Evolutionary conservation across 1,140 invertebrate species (phyloP).

Genomic region (Drosophila ironensis): DNA sequence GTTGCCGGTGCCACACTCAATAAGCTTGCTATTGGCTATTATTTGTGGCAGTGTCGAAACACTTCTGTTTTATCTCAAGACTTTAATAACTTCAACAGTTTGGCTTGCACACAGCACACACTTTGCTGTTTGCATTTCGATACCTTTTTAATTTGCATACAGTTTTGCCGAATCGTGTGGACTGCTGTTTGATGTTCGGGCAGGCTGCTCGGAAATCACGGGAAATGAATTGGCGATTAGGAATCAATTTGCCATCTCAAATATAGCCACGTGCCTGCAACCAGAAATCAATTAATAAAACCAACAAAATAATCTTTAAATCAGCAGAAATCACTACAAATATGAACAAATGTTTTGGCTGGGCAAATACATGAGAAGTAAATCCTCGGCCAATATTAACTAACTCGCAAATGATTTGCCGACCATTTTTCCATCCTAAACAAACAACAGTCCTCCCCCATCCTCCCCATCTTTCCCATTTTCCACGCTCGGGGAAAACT

Average conservation of each 20-base stretch:
- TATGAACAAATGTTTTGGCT: conserved; percentile 39
- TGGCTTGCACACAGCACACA: too few species aligned
- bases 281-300: conserved; percentile 37
- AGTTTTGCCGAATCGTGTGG: too few species aligned
- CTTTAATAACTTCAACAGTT: too few species aligned
- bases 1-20: too few species aligned
- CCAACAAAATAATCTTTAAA: conserved; percentile 18
- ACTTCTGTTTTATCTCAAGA: too few species aligned
- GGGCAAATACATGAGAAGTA: conserved; percentile 38
- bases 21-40: too few species aligned
- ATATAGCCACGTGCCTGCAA: background rate
- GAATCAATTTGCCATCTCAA: background rate
- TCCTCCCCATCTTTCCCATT: background rate
- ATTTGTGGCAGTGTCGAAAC: too few species aligned
- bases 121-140: too few species aligned
- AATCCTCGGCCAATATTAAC: conserved; percentile 43
- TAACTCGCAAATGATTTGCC: conserved; percentile 39
- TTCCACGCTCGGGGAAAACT: conserved; percentile 14
- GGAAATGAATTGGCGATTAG: background rate
- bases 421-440: conserved; percentile 39
- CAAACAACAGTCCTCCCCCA: conserved; percentile 17
- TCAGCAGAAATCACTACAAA: conserved; percentile 34
- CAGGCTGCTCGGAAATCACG: background rate
- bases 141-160: too few species aligned
- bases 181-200: background rate